Percentiles rank a stretch among this genome's conserved stretches.
Evolutionary conservation across 2,888 invertebrate species (phyloP).

Genomic region (Cetonia aurata): DNA sequence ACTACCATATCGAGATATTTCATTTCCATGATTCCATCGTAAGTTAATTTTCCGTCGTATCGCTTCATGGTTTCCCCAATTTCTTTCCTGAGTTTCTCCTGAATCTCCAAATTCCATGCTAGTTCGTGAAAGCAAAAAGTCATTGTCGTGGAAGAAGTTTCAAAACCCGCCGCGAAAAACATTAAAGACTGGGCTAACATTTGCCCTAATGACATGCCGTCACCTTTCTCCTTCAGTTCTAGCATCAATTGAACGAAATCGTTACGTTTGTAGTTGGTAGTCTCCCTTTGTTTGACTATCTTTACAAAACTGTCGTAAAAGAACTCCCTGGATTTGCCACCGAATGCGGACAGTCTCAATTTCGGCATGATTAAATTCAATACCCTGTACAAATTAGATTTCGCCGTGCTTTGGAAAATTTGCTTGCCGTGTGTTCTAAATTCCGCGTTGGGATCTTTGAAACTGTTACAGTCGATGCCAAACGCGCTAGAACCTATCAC

Average conservation of each 20-base stretch:
- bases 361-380: constrained; percentile 10
- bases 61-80: constrained; percentile 5
- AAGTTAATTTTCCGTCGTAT: constrained; percentile 33
- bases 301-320: constrained; percentile 65
- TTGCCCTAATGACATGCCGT: constrained; percentile 4
- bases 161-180: constrained; percentile 36
- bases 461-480: constrained; percentile 27
- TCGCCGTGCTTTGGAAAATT: constrained; percentile 12
- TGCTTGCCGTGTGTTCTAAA: constrained; percentile 10
- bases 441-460: constrained; percentile 31
- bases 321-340: constrained; percentile 58
- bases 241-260: constrained; percentile 70
- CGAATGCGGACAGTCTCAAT: constrained; percentile 4
- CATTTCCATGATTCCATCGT: constrained; percentile 39
- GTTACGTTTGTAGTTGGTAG: constrained; percentile 64
- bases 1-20: constrained; percentile 33
- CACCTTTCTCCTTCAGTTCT: constrained; percentile 51
- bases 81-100: constrained; percentile 28
- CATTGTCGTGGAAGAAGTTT: constrained; percentile 37
- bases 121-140: constrained; percentile 36
- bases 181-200: constrained; percentile 30
- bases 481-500: constrained; percentile 31
- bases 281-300: constrained; percentile 65
- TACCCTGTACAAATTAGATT: constrained; percentile 9
- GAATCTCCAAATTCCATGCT: constrained; percentile 21